phyloP scores from a whole-genome alignment of 2,113 vertebrate species.

The Gymnogyps californianus region DNA sequence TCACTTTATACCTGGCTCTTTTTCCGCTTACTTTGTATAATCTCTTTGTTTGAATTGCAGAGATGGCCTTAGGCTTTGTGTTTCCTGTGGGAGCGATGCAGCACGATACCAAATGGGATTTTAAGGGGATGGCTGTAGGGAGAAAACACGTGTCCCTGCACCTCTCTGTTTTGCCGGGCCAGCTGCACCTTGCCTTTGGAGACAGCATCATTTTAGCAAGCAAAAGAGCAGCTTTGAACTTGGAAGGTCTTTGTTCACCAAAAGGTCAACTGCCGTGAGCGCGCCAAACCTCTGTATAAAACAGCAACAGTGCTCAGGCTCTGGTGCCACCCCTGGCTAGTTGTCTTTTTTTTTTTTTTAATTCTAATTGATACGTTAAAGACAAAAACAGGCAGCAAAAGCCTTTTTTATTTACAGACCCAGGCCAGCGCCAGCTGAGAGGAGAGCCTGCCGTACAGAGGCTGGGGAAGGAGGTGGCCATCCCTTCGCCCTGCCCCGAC shows the following conservation, averaged over 20 bases:
- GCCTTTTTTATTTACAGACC: neutral
- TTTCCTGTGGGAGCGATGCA: neutral
- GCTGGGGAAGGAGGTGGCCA: neutral
- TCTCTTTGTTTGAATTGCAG: neutral
- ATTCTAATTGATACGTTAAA: neutral
- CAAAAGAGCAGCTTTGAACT: neutral
- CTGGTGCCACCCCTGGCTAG: neutral
- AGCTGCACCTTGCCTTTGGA: neutral
- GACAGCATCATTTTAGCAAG: neutral
- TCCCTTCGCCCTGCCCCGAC: neutral
- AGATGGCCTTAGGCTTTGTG: neutral
- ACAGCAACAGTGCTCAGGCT: no score
- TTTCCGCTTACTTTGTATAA: neutral
- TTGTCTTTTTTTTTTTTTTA: neutral
- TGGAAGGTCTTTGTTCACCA: neutral
- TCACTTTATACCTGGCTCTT: neutral
- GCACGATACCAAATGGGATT: neutral
- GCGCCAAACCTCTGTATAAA: neutral
- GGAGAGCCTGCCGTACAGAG: neutral
- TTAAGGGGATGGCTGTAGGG: neutral
- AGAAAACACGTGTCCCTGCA: neutral
- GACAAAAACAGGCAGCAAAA: neutral
- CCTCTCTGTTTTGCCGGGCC: neutral
- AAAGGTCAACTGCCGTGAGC: neutral
- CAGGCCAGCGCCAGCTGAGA: neutral